Base-by-base conservation (phyloP, 2,113 vertebrate genomes). In the Atherinomorus stipes region DNA sequence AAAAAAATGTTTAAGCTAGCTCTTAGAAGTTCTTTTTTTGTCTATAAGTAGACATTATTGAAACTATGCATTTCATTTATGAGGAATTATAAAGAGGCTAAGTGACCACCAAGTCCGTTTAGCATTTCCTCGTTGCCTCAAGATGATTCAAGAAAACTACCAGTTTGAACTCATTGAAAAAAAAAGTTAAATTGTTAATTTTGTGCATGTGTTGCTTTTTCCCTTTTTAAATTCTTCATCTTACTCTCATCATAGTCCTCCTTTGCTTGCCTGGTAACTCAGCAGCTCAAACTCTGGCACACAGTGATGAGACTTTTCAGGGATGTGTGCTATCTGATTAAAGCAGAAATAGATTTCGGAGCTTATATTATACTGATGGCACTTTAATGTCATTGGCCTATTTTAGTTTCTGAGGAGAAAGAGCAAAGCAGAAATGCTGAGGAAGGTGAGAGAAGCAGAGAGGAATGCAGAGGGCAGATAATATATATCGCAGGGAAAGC, bases 371-470 rank as follows among this genome's bases (percentile, higher is more conserved):
- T 59, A 49, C 16, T 71, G 61, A 76, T 78, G 74, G 40, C 59
- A 54, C 47, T 78, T 78, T 74, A 81, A 86, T 82, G 65, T 54
- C 52, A 62, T 61, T 86, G 83, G 73, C 79, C 77, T 77, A 86
- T 81, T 88, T 88, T 64, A 72, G 70, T 64, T 65, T 34, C 40
- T 21, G n/a, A 54, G 59, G 28, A 38, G 31, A 61, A 49, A 51
- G 57, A 26, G 12, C 44, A 50, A 37, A 56, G 42, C 63, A 23
- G n/a, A 50, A 23, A 64, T 1, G 11, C 34, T 26, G 25, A 16
- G 21, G 2, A 19, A 47, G 51, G 69, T 60, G 47, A 26, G 44
- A 59, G 57, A 59, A 2, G 25, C 15, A 53, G 28, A 53, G 53
- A 61, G 63, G 25, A 22, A 26, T 42, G 34, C 21, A 66, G 64